phyloP scores from a whole-genome alignment of 2,797 vertebrate genomes.

The Microctenopoma lineatum region DNA sequence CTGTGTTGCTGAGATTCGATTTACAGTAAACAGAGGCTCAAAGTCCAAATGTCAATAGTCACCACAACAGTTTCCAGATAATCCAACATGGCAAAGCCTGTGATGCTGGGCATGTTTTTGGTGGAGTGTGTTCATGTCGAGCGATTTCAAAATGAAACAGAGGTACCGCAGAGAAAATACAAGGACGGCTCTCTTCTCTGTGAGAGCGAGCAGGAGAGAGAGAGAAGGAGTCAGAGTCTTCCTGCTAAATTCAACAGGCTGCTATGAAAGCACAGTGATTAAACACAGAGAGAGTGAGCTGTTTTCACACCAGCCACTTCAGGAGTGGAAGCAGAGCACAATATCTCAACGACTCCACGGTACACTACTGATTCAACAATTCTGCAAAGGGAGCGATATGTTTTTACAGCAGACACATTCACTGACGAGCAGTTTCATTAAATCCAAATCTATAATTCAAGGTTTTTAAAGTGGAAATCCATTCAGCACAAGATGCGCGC shows the following conservation, averaged over 20 bases:
- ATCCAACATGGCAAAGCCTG: constrained; percentile 44
- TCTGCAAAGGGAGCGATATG: constrained; percentile 32
- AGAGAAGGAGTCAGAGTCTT: constrained; percentile 51
- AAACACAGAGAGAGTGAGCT: constrained; percentile 59
- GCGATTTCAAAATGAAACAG: constrained; percentile 46
- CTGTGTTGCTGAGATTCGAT: constrained; percentile 65
- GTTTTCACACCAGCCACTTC: constrained; percentile 60
- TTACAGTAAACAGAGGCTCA: constrained; percentile 68
- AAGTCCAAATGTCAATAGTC: constrained; percentile 44
- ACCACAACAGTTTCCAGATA: constrained; percentile 48
- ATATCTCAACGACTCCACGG: constrained; percentile 58
- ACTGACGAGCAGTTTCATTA: constrained; percentile 38
- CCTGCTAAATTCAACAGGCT: constrained; percentile 83
- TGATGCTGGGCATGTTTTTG: constrained; percentile 9
- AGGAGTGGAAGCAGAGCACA: constrained; percentile 62
- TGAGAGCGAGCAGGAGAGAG: constrained; percentile 27
- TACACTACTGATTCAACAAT: constrained; percentile 42
- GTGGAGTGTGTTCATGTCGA: constrained; percentile 27
- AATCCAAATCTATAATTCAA: constrained; percentile 36
- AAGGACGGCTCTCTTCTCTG: constrained; percentile 48
- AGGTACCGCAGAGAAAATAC: constrained; percentile 59
- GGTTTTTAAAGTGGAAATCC: constrained; percentile 39
- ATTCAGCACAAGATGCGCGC: constrained; percentile 24
- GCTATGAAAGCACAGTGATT: constrained; percentile 80
- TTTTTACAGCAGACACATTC: constrained; percentile 37